Conservation (phyloP, 2,113 vertebrate species). For the Pseudolaguvia tuberculata region DNA sequence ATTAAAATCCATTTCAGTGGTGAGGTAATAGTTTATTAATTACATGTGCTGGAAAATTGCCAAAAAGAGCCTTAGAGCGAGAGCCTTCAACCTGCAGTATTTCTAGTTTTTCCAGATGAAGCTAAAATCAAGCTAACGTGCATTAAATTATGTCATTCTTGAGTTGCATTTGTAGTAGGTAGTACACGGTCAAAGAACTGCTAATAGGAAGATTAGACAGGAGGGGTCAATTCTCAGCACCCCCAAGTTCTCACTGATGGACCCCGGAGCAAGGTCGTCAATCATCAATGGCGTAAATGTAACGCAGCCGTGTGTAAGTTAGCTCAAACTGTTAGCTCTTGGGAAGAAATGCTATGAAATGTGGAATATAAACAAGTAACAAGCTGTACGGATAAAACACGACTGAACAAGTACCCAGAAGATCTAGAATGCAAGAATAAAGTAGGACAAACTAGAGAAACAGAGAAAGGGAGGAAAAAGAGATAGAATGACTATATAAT, state of each 20-base stretch:
- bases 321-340: not conserved
- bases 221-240: too few species aligned
- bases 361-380: slow-evolving; percentile 14
- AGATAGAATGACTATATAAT: slow-evolving; percentile 51
- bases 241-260: too few species aligned
- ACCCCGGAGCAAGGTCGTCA: too few species aligned
- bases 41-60: slow-evolving; percentile 53
- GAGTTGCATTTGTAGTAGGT: not conserved
- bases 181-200: too few species aligned
- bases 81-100: not conserved
- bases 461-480: slow-evolving; percentile 18
- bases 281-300: too few species aligned
- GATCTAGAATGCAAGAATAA: slow-evolving; percentile 40
- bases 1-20: slow-evolving; percentile 40
- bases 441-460: slow-evolving; percentile 48
- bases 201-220: too few species aligned
- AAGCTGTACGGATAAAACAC: not conserved
- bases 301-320: not conserved
- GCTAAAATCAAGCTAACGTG: too few species aligned
- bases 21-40: slow-evolving; percentile 52
- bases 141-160: slow-evolving; percentile 59
- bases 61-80: slow-evolving; percentile 9
- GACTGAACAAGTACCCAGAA: slow-evolving; percentile 16
- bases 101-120: not conserved
- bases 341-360: not conserved